Evolutionary conservation across 2,113 vertebrate species (phyloP), one percentile per base, ranked within the genome.

Genomic region (Xiphorhynchus elegans): DNA sequence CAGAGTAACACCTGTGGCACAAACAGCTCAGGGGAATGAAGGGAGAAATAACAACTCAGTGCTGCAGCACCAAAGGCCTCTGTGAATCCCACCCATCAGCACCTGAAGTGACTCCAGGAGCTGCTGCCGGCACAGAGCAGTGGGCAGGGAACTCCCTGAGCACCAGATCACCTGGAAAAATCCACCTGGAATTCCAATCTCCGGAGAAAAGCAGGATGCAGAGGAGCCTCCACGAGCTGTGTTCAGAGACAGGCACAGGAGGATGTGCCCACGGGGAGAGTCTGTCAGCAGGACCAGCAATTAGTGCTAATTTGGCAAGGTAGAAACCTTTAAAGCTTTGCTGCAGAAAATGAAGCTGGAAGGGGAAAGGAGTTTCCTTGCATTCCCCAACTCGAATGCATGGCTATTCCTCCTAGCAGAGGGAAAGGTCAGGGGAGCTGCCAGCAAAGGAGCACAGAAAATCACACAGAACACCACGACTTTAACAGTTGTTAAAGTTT

Each of bases 381-480:
- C 1, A 3, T 1, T 19, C 31, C 74, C 49, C 83, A 29, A 2
- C 11, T 6, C 13, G 50, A 40, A 42, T 9, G 5, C 7, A 0
- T 2, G 14, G 7, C 23, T 4, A 10, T 16, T 55, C 60, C 29
- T 66, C n/a, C 11, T 9, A 53, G 59, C 59, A 79, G 55, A 63
- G 31, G 37, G 68, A 66, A 56, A 33, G 19, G 37, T 39, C 53
- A 9, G 1, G 6, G 60, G 9, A 84, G 33, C 46, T 74, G 40
- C 19, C 84, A 84, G 50, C 31, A 44, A 11, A 47, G 53, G 60
- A 63, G 62, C 0, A 1, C 21, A n/a, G 5, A 28, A 18, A 78
- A 25, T 35, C 20, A n/a, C 0, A 2, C 5, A 25, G 1, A 73
- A 46, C 3, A 15, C 5, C 52, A 9, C 0, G 0, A 47, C 29